Conservation (phyloP, 2,888 invertebrate genomes). For the Scaptomyza parva region DNA sequence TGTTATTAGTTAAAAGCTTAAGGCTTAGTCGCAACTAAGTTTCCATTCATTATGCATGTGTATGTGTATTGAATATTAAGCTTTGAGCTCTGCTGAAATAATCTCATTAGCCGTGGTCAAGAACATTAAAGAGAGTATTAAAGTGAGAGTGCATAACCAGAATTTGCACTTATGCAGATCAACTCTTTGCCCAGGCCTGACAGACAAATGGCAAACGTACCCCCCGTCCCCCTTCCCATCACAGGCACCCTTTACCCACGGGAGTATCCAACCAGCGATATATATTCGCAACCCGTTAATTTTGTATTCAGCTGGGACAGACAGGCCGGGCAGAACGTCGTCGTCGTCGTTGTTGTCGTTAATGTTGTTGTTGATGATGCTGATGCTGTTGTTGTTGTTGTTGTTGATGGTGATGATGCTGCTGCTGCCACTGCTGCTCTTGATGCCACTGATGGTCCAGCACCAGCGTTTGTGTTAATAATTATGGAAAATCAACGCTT, state of each 20-base stretch:
- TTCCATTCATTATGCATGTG: neutral
- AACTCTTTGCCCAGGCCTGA: conserved; percentile 26
- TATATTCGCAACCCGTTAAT: conserved; percentile 40
- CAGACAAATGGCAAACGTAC: conserved; percentile 50
- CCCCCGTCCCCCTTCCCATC: neutral
- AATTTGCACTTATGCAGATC: conserved; percentile 42
- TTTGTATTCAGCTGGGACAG: conserved; percentile 47
- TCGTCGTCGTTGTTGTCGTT: conserved; percentile 4
- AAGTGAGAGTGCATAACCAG: conserved; percentile 31
- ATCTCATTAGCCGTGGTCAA: neutral
- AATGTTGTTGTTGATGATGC: conserved; percentile 28
- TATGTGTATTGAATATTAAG: neutral
- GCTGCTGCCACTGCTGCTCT: conserved; percentile 29
- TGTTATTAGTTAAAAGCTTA: neutral
- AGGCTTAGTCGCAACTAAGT: too few species aligned
- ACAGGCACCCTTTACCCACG: too few species aligned
- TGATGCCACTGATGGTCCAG: conserved; percentile 45
- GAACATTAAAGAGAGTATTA: conserved; percentile 9
- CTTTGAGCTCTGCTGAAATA: neutral
- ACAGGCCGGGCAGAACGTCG: conserved; percentile 16
- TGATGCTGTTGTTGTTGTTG: conserved; percentile 17
- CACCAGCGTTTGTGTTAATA: conserved; percentile 63
- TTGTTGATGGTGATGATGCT: conserved; percentile 27
- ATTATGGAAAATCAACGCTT: conserved; percentile 80
- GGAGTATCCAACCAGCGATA: neutral